Conservation (phyloP, 2,113 vertebrate genomes). For the Ammodytes marinus region DNA sequence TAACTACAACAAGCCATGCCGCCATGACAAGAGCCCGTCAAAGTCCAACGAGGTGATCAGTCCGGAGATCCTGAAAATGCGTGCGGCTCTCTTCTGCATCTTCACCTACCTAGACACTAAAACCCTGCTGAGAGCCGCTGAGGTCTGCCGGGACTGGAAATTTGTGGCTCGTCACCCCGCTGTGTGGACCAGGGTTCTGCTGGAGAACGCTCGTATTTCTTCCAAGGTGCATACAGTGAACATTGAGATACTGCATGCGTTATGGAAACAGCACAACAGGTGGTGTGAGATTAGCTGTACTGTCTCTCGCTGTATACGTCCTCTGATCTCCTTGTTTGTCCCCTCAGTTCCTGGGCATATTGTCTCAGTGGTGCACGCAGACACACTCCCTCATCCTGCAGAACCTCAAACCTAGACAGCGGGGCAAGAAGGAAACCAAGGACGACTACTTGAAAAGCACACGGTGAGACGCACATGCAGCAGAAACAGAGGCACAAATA, state of each 20-base stretch:
- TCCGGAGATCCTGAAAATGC: conserved; percentile 97
- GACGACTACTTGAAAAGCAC: conserved; percentile 99
- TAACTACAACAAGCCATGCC: conserved; percentile 80
- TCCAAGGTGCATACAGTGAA: conserved; percentile 85
- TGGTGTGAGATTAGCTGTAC: neutral
- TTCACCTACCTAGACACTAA: conserved; percentile 98
- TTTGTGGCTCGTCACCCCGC: conserved; percentile 97
- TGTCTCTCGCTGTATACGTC: neutral
- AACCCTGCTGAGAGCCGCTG: conserved; percentile 91
- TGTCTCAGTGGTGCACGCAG: conserved; percentile 99
- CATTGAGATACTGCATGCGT: neutral
- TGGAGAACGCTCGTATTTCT: conserved; percentile 95
- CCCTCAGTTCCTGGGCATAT: conserved; percentile 91
- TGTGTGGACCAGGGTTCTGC: conserved; percentile 95
- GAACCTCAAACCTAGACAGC: conserved; percentile 96
- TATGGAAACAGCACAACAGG: neutral
- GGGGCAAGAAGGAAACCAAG: conserved; percentile 97
- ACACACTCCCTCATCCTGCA: conserved; percentile 98
- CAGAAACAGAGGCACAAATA: neutral
- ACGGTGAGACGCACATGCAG: conserved; percentile 84
- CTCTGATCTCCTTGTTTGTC: conserved; percentile 11
- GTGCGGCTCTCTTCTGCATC: conserved; percentile 97
- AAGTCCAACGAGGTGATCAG: conserved; percentile 96
- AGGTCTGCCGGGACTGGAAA: conserved; percentile 97
- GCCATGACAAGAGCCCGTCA: conserved; percentile 90